Evolutionary conservation across 1,140 invertebrate species (phyloP).

Genomic region (Penaeus chinensis): DNA sequence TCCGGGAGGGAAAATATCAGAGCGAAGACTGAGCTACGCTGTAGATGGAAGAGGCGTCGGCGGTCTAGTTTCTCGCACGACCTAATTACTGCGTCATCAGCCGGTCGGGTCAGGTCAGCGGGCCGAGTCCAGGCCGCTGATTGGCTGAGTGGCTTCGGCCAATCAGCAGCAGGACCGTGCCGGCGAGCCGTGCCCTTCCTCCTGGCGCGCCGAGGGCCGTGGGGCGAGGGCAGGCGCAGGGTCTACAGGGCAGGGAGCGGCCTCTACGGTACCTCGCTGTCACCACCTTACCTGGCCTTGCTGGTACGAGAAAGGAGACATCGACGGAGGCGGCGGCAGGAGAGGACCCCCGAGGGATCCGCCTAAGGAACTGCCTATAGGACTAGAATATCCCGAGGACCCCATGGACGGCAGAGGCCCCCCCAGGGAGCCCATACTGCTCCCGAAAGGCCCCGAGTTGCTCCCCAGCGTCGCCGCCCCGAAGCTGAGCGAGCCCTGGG

Average conservation of each 20-base stretch:
- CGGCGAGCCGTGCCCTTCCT: too few relatives aligned
- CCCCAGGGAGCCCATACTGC: constrained; percentile 67
- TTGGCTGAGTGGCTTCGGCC: too few relatives aligned
- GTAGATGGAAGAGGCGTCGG: too few relatives aligned
- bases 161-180: too few relatives aligned
- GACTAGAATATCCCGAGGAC: constrained; percentile 48
- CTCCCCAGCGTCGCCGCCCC: constrained; percentile 33
- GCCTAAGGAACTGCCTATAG: constrained; percentile 38
- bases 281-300: constrained; percentile 55
- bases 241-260: background rate
- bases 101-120: too few relatives aligned
- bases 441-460: constrained; percentile 66
- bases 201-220: too few relatives aligned
- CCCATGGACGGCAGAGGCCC: constrained; percentile 66
- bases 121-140: too few relatives aligned
- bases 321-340: constrained; percentile 47
- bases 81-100: too few relatives aligned
- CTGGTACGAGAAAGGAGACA: constrained; percentile 53
- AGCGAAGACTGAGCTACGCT: too few relatives aligned
- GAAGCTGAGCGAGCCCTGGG: constrained; percentile 31
- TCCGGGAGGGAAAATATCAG: too few relatives aligned
- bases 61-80: too few relatives aligned
- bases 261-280: constrained; percentile 1
- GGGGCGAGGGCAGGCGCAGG: constrained; percentile 14
- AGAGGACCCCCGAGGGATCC: constrained; percentile 48